phyloP scores from a whole-genome alignment of 2,888 invertebrate species.

The Drosophila kanekoi region DNA sequence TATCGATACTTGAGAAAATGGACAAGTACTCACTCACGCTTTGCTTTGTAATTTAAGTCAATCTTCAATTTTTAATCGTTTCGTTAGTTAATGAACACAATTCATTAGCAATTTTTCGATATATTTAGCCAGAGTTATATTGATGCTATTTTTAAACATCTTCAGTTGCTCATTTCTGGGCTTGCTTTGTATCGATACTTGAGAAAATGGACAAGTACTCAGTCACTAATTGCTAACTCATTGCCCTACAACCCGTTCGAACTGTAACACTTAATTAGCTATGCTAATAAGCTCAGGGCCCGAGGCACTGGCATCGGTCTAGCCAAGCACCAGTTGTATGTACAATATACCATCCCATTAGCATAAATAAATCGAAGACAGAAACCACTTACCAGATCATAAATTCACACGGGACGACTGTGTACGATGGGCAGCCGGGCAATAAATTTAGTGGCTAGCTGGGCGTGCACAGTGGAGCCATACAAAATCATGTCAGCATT shows the following conservation, averaged over 20 bases:
- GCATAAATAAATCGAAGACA: conserved; percentile 65
- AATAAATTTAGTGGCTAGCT: conserved; percentile 67
- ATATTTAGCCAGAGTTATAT: conserved; percentile 1
- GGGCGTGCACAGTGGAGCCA: conserved; percentile 51
- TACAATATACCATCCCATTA: conserved; percentile 43
- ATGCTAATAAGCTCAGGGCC: conserved; percentile 61
- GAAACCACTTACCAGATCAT: conserved; percentile 51
- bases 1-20: conserved; percentile 26
- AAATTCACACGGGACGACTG: conserved; percentile 61
- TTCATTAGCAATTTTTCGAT: not conserved
- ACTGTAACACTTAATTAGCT: conserved; percentile 71
- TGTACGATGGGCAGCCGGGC: conserved; percentile 52
- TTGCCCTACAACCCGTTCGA: conserved; percentile 31
- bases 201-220: conserved; percentile 20
- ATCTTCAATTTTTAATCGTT: too few species aligned
- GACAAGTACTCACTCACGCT: conserved; percentile 20
- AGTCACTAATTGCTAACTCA: conserved; percentile 26
- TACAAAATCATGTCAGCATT: conserved; percentile 59
- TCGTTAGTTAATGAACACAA: not conserved
- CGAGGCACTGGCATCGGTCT: not conserved
- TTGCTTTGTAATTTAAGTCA: not conserved
- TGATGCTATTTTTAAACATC: not conserved
- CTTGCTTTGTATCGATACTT: conserved; percentile 24
- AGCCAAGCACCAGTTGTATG: conserved; percentile 21
- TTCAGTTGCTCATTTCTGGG: not conserved